Conservation (phyloP, 2,888 invertebrate species). For the Amphimallon solstitiale region DNA sequence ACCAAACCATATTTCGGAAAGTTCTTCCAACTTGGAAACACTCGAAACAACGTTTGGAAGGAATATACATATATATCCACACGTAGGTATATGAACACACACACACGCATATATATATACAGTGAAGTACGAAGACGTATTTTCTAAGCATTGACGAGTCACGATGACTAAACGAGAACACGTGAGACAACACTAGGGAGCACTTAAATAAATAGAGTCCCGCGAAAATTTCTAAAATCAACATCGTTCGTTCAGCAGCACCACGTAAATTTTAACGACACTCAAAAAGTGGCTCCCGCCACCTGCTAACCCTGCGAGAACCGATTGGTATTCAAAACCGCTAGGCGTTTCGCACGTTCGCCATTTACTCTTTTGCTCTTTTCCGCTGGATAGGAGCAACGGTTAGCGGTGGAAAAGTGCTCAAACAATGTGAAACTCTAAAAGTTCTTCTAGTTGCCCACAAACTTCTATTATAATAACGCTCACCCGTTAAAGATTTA, state of each 20-base stretch:
- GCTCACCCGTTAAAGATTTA: too few species aligned
- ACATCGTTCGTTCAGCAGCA: constrained; percentile 16
- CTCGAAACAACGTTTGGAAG: neutral
- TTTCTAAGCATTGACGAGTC: constrained; percentile 3
- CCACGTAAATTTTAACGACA: constrained; percentile 39
- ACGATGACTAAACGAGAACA: constrained; percentile 29
- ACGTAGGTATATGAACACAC: too few species aligned
- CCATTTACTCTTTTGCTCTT: constrained; percentile 5
- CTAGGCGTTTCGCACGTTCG: constrained; percentile 18
- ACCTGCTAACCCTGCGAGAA: constrained; percentile 27
- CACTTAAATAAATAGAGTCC: constrained; percentile 39
- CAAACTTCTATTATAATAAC: too few species aligned
- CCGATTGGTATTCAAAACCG: constrained; percentile 29
- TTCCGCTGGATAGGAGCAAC: neutral
- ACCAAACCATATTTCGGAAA: neutral
- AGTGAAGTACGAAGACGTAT: neutral
- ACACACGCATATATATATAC: constrained; percentile 6
- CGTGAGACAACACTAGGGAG: constrained; percentile 34
- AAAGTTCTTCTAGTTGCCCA: neutral
- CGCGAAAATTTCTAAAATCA: constrained; percentile 41
- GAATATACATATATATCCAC: too few species aligned
- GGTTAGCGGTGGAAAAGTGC: neutral
- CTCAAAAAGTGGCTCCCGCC: constrained; percentile 37
- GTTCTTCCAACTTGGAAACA: constrained; percentile 3
- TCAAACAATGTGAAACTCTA: constrained; percentile 13